Conservation (phyloP, 2,113 vertebrate species). For the Corynorhinus townsendii region DNA sequence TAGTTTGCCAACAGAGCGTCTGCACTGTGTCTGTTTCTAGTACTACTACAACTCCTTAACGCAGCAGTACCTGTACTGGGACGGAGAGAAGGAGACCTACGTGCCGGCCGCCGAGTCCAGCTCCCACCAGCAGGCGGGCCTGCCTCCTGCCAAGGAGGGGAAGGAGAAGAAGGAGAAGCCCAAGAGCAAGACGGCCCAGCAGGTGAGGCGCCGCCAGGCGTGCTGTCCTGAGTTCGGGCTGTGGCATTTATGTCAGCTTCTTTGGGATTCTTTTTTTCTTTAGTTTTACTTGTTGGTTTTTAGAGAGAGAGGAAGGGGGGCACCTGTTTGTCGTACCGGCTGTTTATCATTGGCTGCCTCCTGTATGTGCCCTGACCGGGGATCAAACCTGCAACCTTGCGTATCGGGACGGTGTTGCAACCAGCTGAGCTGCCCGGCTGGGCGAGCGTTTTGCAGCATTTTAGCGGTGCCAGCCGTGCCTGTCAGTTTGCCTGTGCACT, state of each 20-base stretch:
- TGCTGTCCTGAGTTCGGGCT: neutral
- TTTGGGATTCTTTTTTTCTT: neutral
- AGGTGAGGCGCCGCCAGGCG: constrained; percentile 79
- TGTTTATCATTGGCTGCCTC: neutral
- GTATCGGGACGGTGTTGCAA: too few species aligned
- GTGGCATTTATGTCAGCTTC: neutral
- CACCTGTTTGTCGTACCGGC: neutral
- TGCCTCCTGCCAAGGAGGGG: constrained; percentile 81
- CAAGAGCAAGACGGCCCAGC: constrained; percentile 98
- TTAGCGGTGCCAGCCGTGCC: neutral
- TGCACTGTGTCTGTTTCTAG: constrained; percentile 72
- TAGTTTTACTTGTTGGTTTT: neutral
- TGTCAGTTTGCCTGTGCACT: neutral
- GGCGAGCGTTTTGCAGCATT: neutral
- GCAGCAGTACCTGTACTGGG: constrained; percentile 99
- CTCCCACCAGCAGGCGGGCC: constrained; percentile 78
- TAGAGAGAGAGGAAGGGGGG: neutral
- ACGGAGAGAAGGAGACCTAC: constrained; percentile 94
- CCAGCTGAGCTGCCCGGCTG: too few species aligned
- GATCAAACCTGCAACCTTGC: neutral
- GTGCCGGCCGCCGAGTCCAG: constrained; percentile 86
- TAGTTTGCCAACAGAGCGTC: neutral
- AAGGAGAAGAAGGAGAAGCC: constrained; percentile 99
- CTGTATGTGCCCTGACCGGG: neutral
- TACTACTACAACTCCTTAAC: constrained; percentile 98